A percentile compares a stretch with the other conserved stretches of the same genome.
These are phyloP conservation scores for Coptodon rendalli DNA, from an alignment of 2,113 vertebrate species.

Conservation along the genomic window DNA sequence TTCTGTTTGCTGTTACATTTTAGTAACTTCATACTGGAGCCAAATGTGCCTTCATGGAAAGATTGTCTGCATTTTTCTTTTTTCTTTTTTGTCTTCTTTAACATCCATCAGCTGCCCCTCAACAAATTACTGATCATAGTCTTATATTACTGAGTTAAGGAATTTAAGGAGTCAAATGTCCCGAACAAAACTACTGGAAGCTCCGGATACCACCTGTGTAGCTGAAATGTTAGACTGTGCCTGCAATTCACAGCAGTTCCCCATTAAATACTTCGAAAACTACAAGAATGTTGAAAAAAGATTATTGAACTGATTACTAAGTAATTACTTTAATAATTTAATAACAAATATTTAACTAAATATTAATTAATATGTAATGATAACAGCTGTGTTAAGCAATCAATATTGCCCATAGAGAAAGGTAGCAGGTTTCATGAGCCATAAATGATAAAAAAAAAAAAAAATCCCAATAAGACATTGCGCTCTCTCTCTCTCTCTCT, in stretches of 20 bases:
- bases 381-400: not conserved
- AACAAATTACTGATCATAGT: not conserved
- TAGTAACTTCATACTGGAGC: not conserved
- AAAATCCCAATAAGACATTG: not conserved
- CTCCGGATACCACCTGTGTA: not conserved
- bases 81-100: not conserved
- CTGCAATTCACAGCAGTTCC: not conserved
- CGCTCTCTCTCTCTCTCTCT: no score
- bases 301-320: not conserved
- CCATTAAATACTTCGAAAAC: not conserved
- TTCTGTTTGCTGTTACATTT: slow-evolving; percentile 22
- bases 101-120: not conserved
- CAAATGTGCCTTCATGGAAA: not conserved
- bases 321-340: not conserved
- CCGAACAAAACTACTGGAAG: not conserved
- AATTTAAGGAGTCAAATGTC: not conserved
- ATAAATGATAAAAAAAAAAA: not conserved
- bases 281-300: not conserved
- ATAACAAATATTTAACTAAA: not conserved
- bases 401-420: not conserved
- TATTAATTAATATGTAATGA: not conserved
- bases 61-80: not conserved
- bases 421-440: not conserved
- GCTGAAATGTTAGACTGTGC: not conserved
- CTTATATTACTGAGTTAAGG: not conserved